These are phyloP conservation scores for Rhagoletis pomonella DNA, from an alignment of 1,140 invertebrate genomes.

Conservation along the genomic window DNA sequence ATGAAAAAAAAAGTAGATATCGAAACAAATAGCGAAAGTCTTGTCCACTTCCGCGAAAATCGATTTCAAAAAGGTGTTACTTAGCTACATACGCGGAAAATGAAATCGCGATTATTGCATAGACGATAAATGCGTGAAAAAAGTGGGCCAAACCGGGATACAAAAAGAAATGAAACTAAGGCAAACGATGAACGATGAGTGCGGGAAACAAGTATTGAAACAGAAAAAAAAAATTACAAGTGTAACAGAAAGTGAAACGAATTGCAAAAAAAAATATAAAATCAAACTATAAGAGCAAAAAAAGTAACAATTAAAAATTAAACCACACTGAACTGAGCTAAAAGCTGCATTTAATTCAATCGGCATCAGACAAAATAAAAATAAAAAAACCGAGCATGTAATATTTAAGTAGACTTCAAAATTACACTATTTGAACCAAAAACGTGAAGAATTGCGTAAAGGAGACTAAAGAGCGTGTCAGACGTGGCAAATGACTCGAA, in stretches of 20 bases:
- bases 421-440: no score
- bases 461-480: no score
- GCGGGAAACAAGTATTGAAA: neutral
- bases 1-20: neutral
- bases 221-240: neutral
- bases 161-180: neutral
- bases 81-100: slow-evolving; percentile 30
- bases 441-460: no score
- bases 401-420: no score
- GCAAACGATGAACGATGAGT: neutral
- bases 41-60: neutral
- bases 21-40: neutral
- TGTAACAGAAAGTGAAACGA: neutral
- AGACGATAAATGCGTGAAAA: neutral
- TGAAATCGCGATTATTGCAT: neutral
- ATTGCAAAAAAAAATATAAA: neutral
- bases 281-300: neutral
- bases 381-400: no score
- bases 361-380: no score
- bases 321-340: neutral
- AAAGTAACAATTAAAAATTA: neutral
- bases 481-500: no score
- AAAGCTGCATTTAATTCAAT: no score
- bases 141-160: neutral
- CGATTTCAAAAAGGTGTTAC: neutral